Percentiles rank a stretch among this genome's conserved stretches.
Evolutionary conservation across 1,140 invertebrate genomes (phyloP).

Genomic region (Hermatobates lingyangjiaoensis): DNA sequence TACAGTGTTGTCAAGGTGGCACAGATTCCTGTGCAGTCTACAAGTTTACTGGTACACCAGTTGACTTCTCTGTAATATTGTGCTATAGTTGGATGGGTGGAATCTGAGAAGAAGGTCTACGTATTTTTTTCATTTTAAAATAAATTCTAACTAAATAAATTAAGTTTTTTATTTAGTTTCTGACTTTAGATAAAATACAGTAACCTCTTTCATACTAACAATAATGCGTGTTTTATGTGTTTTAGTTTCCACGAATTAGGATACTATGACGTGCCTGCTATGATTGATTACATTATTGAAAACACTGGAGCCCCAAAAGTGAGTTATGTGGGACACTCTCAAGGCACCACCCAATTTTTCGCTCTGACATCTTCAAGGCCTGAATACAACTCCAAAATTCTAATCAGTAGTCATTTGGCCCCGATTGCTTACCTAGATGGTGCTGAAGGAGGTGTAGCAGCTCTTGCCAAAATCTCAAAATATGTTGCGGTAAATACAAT

Average conservation of each 20-base stretch:
- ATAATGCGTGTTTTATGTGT: neutral
- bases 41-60: no score
- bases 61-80: no score
- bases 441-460: neutral
- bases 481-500: no score
- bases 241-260: constrained; percentile 41
- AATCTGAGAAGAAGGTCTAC: neutral
- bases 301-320: constrained; percentile 28
- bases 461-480: constrained; percentile 15
- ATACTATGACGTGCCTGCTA: constrained; percentile 36
- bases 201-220: constrained; percentile 2
- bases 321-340: constrained; percentile 37
- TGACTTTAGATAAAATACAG: neutral
- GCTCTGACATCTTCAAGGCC: constrained; percentile 30
- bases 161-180: neutral
- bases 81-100: no score
- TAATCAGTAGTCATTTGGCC: constrained; percentile 24
- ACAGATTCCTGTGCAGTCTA: no score
- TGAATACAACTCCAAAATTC: constrained; percentile 31
- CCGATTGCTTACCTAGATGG: constrained; percentile 23
- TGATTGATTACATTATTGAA: constrained; percentile 37
- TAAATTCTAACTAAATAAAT: neutral
- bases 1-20: no score
- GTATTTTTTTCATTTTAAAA: neutral
- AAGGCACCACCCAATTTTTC: constrained; percentile 34